phyloP scores from a whole-genome alignment of 2,888 invertebrate species.

The Deilephila porcellus region DNA sequence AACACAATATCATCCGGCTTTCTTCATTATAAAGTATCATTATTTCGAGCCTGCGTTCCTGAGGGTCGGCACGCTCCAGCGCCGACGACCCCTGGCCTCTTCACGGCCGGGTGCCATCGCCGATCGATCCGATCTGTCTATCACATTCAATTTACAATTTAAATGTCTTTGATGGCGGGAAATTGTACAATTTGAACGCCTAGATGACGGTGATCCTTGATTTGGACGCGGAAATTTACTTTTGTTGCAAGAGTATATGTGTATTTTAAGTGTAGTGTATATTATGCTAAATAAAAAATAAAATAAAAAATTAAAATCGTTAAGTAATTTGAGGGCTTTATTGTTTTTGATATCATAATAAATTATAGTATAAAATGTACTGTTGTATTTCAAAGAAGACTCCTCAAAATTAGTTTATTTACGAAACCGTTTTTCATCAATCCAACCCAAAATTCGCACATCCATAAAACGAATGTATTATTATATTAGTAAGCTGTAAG shows the following conservation, averaged over 20 bases:
- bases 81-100: slow-evolving; percentile 19
- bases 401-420: neutral
- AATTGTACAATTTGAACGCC: neutral
- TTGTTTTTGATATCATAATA: too few species aligned
- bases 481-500: neutral
- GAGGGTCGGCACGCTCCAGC: slow-evolving; percentile 23
- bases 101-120: slow-evolving; percentile 25
- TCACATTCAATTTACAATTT: slow-evolving; percentile 22
- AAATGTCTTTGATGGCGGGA: slow-evolving; percentile 34
- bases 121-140: slow-evolving; percentile 17
- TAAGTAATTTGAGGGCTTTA: too few species aligned
- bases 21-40: neutral
- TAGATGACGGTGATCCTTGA: too few species aligned
- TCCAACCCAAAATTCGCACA: neutral
- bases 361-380: too few species aligned
- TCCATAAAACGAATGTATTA: neutral
- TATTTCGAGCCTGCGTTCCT: neutral
- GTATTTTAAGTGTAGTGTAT: too few species aligned
- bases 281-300: too few species aligned
- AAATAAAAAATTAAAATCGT: too few species aligned
- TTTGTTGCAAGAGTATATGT: neutral
- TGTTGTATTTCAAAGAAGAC: too few species aligned
- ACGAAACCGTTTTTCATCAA: neutral
- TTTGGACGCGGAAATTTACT: neutral
- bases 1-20: neutral